Evolutionary conservation across 1,140 invertebrate genomes (phyloP).

Genomic region (Manduca sexta): DNA sequence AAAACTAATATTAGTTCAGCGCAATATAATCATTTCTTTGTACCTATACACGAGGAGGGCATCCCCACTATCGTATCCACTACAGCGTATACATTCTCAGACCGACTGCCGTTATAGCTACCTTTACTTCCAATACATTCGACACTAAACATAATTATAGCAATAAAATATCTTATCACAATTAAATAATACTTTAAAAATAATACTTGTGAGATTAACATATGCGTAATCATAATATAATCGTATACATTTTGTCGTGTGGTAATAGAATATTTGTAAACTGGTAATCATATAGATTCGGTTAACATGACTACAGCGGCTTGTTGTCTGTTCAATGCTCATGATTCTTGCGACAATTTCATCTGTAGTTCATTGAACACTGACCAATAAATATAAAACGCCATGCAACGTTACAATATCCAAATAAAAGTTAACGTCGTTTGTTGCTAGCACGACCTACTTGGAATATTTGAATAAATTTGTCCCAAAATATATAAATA

Average conservation of each 20-base stretch:
- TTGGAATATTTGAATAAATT: too few relatives aligned
- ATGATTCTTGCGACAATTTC: too few relatives aligned
- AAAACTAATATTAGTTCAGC: slow-evolving; percentile 45
- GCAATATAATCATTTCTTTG: slow-evolving; percentile 69
- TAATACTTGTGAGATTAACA: slow-evolving; percentile 66
- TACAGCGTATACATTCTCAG: slow-evolving; percentile 57
- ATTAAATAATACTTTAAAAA: slow-evolving; percentile 69
- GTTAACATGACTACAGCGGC: slow-evolving; percentile 25
- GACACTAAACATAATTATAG: slow-evolving; percentile 41
- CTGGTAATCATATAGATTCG: slow-evolving; percentile 30
- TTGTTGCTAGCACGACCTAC: too few relatives aligned
- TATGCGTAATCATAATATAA: slow-evolving; percentile 17
- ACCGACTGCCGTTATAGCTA: slow-evolving; percentile 52
- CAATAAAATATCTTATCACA: slow-evolving; percentile 67
- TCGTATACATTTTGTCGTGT: slow-evolving; percentile 57
- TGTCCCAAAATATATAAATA: too few relatives aligned
- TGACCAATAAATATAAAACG: too few relatives aligned
- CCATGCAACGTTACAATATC: too few relatives aligned
- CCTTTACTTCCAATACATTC: slow-evolving; percentile 59
- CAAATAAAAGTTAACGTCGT: too few relatives aligned
- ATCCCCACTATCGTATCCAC: slow-evolving; percentile 45
- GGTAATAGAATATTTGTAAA: slow-evolving; percentile 11
- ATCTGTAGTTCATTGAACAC: too few relatives aligned
- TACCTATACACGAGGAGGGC: slow-evolving; percentile 53
- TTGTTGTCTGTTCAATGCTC: neutral